These are phyloP conservation scores for Myotis yumanensis DNA, from an alignment of 2,113 vertebrate species.

Conservation along the genomic window DNA sequence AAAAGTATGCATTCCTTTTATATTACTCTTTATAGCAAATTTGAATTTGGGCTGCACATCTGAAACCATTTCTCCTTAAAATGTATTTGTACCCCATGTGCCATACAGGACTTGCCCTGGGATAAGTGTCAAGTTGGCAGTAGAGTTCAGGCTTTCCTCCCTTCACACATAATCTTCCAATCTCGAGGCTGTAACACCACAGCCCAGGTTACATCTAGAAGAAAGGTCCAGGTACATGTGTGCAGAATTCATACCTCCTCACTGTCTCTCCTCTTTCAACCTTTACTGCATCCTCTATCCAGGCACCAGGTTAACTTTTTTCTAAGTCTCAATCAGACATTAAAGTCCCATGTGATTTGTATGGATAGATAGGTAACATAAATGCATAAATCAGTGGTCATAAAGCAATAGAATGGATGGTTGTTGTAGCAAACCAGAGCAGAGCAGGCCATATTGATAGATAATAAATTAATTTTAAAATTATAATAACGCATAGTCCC, in stretches of 20 bases:
- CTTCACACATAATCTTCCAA: too few species aligned
- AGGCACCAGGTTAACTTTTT: neutral
- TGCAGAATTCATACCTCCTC: neutral
- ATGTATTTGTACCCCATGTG: neutral
- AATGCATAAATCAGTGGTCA: neutral
- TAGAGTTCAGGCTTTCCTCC: neutral
- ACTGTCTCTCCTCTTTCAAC: neutral
- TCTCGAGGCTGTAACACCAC: neutral
- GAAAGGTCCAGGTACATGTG: neutral
- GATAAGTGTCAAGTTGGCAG: neutral
- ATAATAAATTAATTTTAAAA: neutral
- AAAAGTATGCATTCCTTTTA: neutral
- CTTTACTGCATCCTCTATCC: neutral
- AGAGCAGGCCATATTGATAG: neutral
- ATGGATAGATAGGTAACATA: neutral
- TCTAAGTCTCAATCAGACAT: neutral
- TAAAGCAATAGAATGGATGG: neutral
- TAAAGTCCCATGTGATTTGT: neutral
- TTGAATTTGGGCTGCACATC: neutral
- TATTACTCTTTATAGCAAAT: neutral
- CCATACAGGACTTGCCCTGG: neutral
- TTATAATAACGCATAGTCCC: neutral
- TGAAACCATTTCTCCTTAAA: neutral
- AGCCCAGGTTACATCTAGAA: neutral
- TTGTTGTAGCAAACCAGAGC: neutral